Evolutionary conservation across 2,797 vertebrate species (phyloP).

Genomic region (Rachycentron canadum): DNA sequence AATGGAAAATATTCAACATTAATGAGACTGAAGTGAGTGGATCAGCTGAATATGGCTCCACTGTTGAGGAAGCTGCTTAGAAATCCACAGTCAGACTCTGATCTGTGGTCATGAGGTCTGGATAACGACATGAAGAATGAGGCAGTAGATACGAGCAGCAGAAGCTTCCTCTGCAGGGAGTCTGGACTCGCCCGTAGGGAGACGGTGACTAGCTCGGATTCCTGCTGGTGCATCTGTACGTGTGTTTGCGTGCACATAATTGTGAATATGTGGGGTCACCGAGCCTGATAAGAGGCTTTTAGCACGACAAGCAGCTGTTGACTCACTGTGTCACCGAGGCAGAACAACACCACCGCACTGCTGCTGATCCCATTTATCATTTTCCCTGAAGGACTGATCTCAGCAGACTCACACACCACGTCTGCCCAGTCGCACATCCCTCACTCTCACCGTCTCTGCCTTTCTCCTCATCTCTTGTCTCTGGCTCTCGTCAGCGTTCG

Average conservation of each 20-base stretch:
- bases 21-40: background rate
- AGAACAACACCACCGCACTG: conserved; percentile 36
- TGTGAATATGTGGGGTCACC: conserved; percentile 24
- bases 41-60: background rate
- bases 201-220: background rate
- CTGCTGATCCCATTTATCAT: conserved; percentile 51
- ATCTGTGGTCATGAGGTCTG: background rate
- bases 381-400: conserved; percentile 42
- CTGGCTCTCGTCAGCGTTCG: background rate
- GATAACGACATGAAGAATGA: conserved; percentile 3
- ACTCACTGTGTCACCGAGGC: conserved; percentile 37
- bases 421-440: background rate
- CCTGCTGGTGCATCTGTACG: background rate
- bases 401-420: conserved; percentile 6
- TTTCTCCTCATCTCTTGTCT: background rate
- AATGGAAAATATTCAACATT: background rate
- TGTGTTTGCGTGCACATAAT: background rate
- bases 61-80: background rate
- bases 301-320: conserved; percentile 34
- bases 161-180: conserved; percentile 12
- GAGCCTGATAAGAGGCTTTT: conserved; percentile 36
- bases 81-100: background rate
- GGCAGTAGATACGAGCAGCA: background rate
- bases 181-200: background rate
- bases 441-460: background rate